Conservation (phyloP, 2,797 vertebrate species). For the Anguilla megastoma region DNA sequence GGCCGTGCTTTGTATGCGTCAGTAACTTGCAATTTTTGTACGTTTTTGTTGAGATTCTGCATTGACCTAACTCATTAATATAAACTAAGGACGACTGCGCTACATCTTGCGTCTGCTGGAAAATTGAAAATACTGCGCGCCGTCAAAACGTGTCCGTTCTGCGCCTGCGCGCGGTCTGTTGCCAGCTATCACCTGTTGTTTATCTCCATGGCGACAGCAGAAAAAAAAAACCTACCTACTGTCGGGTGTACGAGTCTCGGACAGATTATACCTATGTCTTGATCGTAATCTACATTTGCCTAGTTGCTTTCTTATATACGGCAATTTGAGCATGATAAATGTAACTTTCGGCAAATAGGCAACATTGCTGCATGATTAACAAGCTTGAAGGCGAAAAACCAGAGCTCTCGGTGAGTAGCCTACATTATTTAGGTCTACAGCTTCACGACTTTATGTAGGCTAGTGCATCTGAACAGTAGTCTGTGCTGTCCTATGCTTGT, state of each 20-base stretch:
- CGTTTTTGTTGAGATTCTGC: too few species aligned
- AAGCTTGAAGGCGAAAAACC: not conserved
- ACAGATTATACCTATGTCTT: conserved; percentile 64
- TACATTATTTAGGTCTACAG: not conserved
- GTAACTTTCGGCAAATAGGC: not conserved
- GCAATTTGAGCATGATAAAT: not conserved
- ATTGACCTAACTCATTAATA: too few species aligned
- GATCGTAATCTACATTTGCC: not conserved
- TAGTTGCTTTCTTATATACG: not conserved
- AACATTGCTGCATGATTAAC: not conserved
- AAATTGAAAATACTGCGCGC: not conserved
- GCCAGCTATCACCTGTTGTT: conserved; percentile 62
- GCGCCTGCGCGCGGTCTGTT: conserved; percentile 60
- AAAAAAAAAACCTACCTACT: conserved; percentile 62
- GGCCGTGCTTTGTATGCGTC: too few species aligned
- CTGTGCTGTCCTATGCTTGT: not conserved
- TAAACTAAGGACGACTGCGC: too few species aligned
- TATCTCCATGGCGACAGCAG: conserved; percentile 71
- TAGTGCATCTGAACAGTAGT: too few species aligned
- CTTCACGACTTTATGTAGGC: not conserved
- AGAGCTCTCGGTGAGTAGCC: not conserved
- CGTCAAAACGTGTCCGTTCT: not conserved
- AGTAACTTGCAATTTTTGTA: too few species aligned
- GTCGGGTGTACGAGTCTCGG: conserved; percentile 38
- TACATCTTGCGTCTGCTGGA: not conserved